Evolutionary conservation across 2,797 vertebrate species (phyloP).

Genomic region (Alcedo quadribrachys): DNA sequence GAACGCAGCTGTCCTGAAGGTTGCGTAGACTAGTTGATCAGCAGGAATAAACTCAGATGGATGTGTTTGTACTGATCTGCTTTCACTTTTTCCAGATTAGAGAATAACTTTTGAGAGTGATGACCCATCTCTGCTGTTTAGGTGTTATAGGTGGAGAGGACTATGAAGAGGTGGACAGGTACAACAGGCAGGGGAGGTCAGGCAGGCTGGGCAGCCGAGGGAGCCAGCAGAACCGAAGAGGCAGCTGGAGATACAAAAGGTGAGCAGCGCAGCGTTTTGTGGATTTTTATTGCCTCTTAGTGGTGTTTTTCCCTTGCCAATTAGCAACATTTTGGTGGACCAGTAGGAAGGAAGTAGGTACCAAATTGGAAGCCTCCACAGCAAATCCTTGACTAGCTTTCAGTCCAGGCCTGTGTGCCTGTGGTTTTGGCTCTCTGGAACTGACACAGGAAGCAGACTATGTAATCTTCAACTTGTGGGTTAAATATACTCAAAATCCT

Average conservation of each 20-base stretch:
- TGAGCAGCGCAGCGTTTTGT: conserved; percentile 62
- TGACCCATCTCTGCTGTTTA: conserved; percentile 34
- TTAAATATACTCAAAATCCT: not conserved
- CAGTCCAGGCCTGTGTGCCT: not conserved
- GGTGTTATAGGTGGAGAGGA: conserved; percentile 87
- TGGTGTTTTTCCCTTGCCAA: not conserved
- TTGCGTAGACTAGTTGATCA: not conserved
- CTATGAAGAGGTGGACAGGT: conserved; percentile 89
- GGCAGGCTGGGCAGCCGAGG: conserved; percentile 80
- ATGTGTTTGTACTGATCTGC: not conserved
- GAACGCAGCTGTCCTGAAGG: not conserved
- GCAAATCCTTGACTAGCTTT: not conserved
- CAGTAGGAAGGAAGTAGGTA: not conserved
- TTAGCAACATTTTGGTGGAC: not conserved
- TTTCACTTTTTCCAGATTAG: not conserved
- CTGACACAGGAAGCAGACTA: not conserved
- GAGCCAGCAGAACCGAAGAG: conserved; percentile 86
- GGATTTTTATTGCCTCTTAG: not conserved
- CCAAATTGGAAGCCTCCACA: not conserved
- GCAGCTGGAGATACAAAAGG: conserved; percentile 97
- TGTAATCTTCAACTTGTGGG: not conserved
- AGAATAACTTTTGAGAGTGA: not conserved
- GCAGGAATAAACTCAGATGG: not conserved
- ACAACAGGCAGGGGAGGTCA: conserved; percentile 82
- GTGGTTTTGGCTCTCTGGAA: not conserved